Base-by-base conservation (phyloP, 2,113 vertebrate genomes). In the Gallinago paraguaiae region DNA sequence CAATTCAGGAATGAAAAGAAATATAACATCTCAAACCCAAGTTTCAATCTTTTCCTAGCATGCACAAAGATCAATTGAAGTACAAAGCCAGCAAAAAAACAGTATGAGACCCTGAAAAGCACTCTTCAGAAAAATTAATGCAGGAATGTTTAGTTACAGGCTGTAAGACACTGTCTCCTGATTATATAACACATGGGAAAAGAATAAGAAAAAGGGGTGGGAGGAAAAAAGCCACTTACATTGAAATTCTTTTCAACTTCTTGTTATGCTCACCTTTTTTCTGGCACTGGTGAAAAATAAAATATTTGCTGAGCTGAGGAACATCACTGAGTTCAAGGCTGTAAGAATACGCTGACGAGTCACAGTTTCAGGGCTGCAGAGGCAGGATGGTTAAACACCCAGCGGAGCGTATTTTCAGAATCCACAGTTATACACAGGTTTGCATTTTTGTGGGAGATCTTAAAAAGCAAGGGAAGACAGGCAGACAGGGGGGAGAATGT, bases 271-370 rank as follows among this genome's bases (percentile, higher is more conserved):
- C 24, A 71, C 54, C 28, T 75, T 37, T 92, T 79, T 92, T 68
- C 63, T 82, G 72, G 37, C 61, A 50, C 67, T 53, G n/a, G 27
- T 86, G 67, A 76, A 91, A 86, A 93, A 71, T 35, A 74, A 88
- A 80, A 74, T 85, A 68, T 65, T 94, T 84, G 33, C 89, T 92
- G 82, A 92, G 63, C 72, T 92, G 69, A 68, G 35, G 70, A 77
- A 56, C 22, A 41, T 70, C 54, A n/a, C 14, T 18, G 79, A 92
- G 60, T 92, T 89, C 67, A 87, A 22, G 3, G 9, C 31, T 71
- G 54, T 51, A 74, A 37, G 72, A 81, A 85, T 63, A 28, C 72
- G 83, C 94, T 87, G 96, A 94, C 11, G 0, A 87, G 74, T 84
- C 82, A 69, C 4, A 24, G 35, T 80, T 71, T 57, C 76, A 90